Conservation (phyloP, 2,113 vertebrate species). For the Psettodes erumei region DNA sequence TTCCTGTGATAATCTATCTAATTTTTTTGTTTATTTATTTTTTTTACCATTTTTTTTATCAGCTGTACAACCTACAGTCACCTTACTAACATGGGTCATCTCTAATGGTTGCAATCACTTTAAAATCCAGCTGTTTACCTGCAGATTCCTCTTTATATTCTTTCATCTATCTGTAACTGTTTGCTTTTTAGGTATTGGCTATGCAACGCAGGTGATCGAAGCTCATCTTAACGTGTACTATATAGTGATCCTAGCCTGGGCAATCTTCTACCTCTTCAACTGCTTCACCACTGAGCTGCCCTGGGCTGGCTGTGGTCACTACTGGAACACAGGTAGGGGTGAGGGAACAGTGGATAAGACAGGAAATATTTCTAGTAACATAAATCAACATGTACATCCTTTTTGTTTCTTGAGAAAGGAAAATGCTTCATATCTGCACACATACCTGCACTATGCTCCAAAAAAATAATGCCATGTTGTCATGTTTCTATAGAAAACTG, state of each 20-base stretch:
- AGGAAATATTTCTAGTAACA: not conserved
- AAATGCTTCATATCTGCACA: not conserved
- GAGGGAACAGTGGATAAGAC: not conserved
- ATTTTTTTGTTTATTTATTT: not conserved
- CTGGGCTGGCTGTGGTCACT: constrained; percentile 96
- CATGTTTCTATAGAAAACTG: constrained; percentile 88
- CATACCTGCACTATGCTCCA: not conserved
- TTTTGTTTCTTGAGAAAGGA: constrained; percentile 2
- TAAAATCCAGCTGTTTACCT: not conserved
- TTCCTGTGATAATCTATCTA: not conserved
- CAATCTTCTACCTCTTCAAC: constrained; percentile 98
- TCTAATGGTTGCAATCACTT: not conserved
- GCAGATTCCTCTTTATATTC: no score
- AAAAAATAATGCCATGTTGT: not conserved
- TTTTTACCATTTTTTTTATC: not conserved
- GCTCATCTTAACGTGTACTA: constrained; percentile 98
- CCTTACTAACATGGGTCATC: not conserved
- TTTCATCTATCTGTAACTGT: not conserved
- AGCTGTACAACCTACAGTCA: not conserved
- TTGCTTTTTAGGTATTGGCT: constrained; percentile 90
- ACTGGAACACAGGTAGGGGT: constrained; percentile 96
- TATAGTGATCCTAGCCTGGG: constrained; percentile 97
- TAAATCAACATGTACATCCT: not conserved
- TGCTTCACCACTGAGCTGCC: constrained; percentile 97
- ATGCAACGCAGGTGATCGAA: constrained; percentile 98